Percentiles rank a stretch among this genome's conserved stretches.
These are phyloP conservation scores for Chiloscyllium plagiosum DNA, from an alignment of 2,113 vertebrate genomes.

Conservation along the genomic window DNA sequence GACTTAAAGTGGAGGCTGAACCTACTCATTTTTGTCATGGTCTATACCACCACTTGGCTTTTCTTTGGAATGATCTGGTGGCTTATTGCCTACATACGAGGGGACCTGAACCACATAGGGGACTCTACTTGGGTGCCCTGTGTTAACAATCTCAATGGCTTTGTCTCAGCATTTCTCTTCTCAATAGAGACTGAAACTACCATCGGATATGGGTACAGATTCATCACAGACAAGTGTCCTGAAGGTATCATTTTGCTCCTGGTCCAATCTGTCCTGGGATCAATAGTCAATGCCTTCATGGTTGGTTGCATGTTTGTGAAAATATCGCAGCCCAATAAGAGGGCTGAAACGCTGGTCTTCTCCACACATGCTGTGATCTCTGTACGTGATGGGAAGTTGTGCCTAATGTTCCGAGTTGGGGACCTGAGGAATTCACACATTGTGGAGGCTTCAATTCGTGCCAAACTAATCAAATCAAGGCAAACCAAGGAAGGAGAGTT, in stretches of 20 bases:
- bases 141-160: slow-evolving; percentile 93
- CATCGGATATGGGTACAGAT: slow-evolving; percentile 95
- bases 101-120: slow-evolving; percentile 87
- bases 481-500: slow-evolving; percentile 99
- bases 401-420: slow-evolving; percentile 97
- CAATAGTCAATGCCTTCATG: slow-evolving; percentile 98
- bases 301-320: slow-evolving; percentile 99
- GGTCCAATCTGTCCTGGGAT: slow-evolving; percentile 93
- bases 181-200: slow-evolving; percentile 98
- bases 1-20: slow-evolving; percentile 98
- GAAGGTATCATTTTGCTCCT: slow-evolving; percentile 93
- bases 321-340: slow-evolving; percentile 98
- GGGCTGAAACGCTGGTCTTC: slow-evolving; percentile 95
- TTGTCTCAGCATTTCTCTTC: slow-evolving; percentile 96
- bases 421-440: slow-evolving; percentile 99
- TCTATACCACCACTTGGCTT: slow-evolving; percentile 96
- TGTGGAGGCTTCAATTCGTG: slow-evolving; percentile 94
- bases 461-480: slow-evolving; percentile 97
- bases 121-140: slow-evolving; percentile 89
- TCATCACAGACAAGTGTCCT: slow-evolving; percentile 96
- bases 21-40: slow-evolving; percentile 92
- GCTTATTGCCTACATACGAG: slow-evolving; percentile 92
- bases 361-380: slow-evolving; percentile 95
- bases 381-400: slow-evolving; percentile 88
- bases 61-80: slow-evolving; percentile 99